phyloP scores from a whole-genome alignment of 2,113 vertebrate species.

The Phoenicopterus ruber region DNA sequence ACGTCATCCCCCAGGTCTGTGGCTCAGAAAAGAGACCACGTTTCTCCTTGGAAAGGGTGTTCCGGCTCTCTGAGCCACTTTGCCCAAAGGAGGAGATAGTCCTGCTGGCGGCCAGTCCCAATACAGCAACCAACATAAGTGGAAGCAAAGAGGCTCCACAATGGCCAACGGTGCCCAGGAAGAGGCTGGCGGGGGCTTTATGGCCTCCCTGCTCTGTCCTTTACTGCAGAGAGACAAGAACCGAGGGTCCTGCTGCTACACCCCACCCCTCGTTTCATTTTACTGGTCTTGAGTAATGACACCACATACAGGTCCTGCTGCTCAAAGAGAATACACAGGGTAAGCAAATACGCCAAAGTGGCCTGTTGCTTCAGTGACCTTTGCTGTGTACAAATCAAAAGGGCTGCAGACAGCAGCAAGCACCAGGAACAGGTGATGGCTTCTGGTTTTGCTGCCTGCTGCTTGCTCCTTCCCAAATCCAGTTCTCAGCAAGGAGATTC shows the following conservation, averaged over 20 bases:
- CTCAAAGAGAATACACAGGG: not conserved
- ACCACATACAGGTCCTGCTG: not conserved
- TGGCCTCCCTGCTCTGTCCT: not conserved
- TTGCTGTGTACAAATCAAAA: not conserved
- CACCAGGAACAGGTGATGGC: not conserved
- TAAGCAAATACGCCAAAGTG: not conserved
- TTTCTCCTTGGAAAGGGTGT: not conserved
- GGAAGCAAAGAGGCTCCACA: not conserved
- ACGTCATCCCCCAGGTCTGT: not conserved
- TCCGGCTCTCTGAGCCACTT: not conserved
- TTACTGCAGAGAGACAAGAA: not conserved
- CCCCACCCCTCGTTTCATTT: not conserved
- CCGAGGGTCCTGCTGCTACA: not conserved
- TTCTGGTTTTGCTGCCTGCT: not conserved
- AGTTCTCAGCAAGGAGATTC: not conserved
- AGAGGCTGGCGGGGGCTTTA: not conserved
- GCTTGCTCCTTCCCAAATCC: not conserved
- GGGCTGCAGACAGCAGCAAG: not conserved
- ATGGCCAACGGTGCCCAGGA: not conserved
- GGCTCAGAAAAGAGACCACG: not conserved
- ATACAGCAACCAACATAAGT: accelerated
- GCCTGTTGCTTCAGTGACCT: not conserved
- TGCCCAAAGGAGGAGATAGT: not conserved
- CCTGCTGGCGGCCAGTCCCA: not conserved
- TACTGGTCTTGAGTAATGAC: not conserved